Percentiles rank a stretch among this genome's conserved stretches.
These are phyloP conservation scores for Cervus canadensis DNA, from an alignment of 2,113 vertebrate genomes.

Conservation along the genomic window DNA sequence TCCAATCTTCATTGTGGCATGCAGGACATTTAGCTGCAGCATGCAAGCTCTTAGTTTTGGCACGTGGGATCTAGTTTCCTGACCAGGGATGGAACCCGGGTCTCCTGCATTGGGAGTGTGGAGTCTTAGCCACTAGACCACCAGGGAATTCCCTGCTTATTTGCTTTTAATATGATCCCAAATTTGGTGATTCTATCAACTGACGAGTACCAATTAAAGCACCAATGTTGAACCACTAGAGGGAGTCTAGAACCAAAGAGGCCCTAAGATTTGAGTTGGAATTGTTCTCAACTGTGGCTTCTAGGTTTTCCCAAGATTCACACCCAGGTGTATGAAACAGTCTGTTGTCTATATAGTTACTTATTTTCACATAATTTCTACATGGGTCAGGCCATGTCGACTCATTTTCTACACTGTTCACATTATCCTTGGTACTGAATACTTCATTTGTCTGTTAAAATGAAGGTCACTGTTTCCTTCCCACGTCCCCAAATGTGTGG, in stretches of 20 bases:
- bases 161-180: neutral
- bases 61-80: neutral
- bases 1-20: neutral
- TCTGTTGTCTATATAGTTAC: neutral
- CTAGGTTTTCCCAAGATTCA: neutral
- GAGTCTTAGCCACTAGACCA: neutral
- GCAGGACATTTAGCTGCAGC: neutral
- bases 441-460: slow-evolving; percentile 30
- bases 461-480: slow-evolving; percentile 51
- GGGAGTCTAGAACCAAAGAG: slow-evolving; percentile 33
- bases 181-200: neutral
- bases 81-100: neutral
- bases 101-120: neutral
- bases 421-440: slow-evolving; percentile 42
- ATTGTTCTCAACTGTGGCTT: neutral
- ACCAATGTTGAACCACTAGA: neutral
- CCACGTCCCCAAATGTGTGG: slow-evolving; percentile 34
- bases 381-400: neutral
- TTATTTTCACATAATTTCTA: slow-evolving; percentile 9
- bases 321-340: neutral
- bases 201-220: neutral
- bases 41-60: neutral
- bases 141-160: neutral
- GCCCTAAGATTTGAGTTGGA: neutral
- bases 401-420: slow-evolving; percentile 11